Evolutionary conservation across 2,113 vertebrate species (phyloP).

Genomic region (Hassar affinis): DNA sequence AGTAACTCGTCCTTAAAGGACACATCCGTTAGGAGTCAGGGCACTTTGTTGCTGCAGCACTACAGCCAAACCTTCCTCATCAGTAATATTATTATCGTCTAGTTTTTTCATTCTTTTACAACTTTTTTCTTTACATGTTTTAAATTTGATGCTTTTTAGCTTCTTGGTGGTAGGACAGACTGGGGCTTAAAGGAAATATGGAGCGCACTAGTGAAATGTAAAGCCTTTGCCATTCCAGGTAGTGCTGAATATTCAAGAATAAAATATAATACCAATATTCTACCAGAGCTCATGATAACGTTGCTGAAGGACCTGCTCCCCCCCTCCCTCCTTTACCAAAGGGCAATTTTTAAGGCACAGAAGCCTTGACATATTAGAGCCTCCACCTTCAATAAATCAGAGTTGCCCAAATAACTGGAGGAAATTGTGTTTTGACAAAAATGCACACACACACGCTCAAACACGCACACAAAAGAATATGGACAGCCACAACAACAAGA

Average conservation of each 20-base stretch:
- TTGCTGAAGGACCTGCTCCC: constrained; percentile 41
- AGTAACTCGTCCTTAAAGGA: constrained; percentile 72
- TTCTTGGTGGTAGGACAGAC: constrained; percentile 59
- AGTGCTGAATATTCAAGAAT: constrained; percentile 31
- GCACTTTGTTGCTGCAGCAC: constrained; percentile 73
- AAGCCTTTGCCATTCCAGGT: constrained; percentile 44
- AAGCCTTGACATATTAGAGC: constrained; percentile 81
- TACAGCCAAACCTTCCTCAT: constrained; percentile 58
- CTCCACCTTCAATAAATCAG: constrained; percentile 77
- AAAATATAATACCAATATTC: constrained; percentile 33
- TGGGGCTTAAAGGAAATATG: constrained; percentile 59
- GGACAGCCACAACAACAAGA: constrained; percentile 44
- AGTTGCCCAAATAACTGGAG: constrained; percentile 70
- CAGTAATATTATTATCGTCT: background rate
- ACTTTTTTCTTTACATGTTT: constrained; percentile 41
- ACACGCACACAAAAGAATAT: constrained; percentile 47
- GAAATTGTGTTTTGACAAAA: constrained; percentile 62
- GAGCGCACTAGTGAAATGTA: constrained; percentile 62
- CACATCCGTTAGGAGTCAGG: constrained; percentile 60
- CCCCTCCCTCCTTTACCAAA: constrained; percentile 48
- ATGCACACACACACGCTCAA: constrained; percentile 28
- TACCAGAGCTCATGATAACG: constrained; percentile 30
- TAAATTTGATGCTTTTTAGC: constrained; percentile 64
- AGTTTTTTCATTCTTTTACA: background rate
- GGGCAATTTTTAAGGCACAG: constrained; percentile 80